Conservation (phyloP, 2,797 vertebrate genomes). For the Ptychadena robeensis region DNA sequence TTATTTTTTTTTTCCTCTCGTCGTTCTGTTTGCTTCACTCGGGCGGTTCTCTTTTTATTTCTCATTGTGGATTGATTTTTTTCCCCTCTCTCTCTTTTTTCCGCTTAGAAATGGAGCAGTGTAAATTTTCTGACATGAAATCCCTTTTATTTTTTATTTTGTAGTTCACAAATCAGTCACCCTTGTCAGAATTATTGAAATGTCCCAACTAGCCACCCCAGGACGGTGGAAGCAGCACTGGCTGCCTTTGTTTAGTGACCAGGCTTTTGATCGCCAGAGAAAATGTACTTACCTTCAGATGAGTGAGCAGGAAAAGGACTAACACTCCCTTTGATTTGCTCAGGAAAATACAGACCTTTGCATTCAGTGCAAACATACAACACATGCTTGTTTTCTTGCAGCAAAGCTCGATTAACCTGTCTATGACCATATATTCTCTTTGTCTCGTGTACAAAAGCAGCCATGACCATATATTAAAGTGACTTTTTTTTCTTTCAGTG, state of each 20-base stretch:
- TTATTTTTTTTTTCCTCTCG: background rate
- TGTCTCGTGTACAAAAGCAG: slow-evolving; percentile 77
- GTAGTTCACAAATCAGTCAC: slow-evolving; percentile 84
- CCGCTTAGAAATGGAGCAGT: slow-evolving; percentile 72
- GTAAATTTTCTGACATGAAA: slow-evolving; percentile 82
- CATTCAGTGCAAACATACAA: slow-evolving; percentile 88
- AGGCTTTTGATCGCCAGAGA: slow-evolving; percentile 85
- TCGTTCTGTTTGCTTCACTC: background rate
- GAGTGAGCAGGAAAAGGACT: slow-evolving; percentile 86
- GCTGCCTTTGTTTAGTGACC: slow-evolving; percentile 83
- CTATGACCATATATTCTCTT: slow-evolving; percentile 79
- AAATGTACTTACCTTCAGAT: slow-evolving; percentile 88
- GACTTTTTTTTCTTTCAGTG: slow-evolving; percentile 69
- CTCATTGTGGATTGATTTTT: slow-evolving; percentile 65
- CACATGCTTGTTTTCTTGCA: slow-evolving; percentile 84
- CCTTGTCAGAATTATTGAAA: slow-evolving; percentile 86
- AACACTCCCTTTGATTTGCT: slow-evolving; percentile 87
- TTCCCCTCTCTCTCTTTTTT: slow-evolving; percentile 51
- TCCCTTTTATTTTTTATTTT: slow-evolving; percentile 79
- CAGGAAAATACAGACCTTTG: slow-evolving; percentile 85
- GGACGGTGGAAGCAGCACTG: slow-evolving; percentile 82
- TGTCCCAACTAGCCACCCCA: slow-evolving; percentile 82
- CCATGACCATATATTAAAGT: slow-evolving; percentile 83
- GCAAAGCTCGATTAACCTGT: slow-evolving; percentile 85
- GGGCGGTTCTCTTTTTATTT: background rate